Evolutionary conservation across 1,140 invertebrate genomes (phyloP), one percentile per base, ranked within the genome.

Genomic region (Saccostrea glomerata): DNA sequence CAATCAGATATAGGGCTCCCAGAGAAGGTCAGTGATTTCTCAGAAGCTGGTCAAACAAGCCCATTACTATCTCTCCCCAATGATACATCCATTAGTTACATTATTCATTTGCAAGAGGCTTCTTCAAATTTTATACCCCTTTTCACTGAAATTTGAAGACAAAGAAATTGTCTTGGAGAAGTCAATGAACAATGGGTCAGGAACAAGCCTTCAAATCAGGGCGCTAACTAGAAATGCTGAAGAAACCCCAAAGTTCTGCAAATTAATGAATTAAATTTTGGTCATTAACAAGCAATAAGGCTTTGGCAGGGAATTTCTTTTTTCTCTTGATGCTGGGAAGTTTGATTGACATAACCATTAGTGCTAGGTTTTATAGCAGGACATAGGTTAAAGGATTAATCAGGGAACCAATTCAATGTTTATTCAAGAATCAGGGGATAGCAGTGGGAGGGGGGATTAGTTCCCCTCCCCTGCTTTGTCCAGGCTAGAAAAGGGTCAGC

Each of bases 311-410:
- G 60, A 66, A 66, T 66, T 66, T 23, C 60, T 66, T 77, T 1
- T 77, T 17, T 63, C 17, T 36, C 23, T 77, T 12, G 25, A 77
- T 2, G 23, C 70, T 36, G 70, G 30, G 25, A 36, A 25, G 25
- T 77, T 36, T 77, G 70, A 77, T 77, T 77, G 70, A 77, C 70
- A 77, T 25, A 30, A 36, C 70, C 70, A 77, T 77, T 77, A 77
- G 70, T 25, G 30, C 11, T 77, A 77, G 12, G 25, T 23, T 77
- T 77, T 77, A 36, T 17, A 77, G 25, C 60, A 77, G 70, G 70
- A 77, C 70, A 77, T 77, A 77, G 70, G 70, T 77, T 77, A 77
- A 77, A 77, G 70, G 30, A 77, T 77, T 77, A 77, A 77, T 77
- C 70, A 77, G 25, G 15, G 30, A 77, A 77, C 70, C 70, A 77